Percentiles rank a stretch among this genome's conserved stretches.
These are phyloP conservation scores for Dermochelys coriacea DNA, from an alignment of 2,797 vertebrate genomes.

Conservation along the genomic window DNA sequence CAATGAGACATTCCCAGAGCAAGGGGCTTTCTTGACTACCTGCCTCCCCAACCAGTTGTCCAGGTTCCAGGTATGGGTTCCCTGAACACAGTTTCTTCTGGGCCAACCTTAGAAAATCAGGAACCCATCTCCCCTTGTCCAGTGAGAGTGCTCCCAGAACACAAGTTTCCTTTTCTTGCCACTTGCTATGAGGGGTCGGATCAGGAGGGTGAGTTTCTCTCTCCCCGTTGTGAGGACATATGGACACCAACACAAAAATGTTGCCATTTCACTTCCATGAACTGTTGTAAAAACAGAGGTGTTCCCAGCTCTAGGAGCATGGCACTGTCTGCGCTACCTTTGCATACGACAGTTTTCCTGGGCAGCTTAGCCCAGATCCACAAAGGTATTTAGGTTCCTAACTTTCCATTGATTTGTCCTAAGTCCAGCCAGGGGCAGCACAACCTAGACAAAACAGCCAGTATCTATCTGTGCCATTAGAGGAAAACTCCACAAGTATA, in stretches of 20 bases:
- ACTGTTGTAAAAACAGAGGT: background rate
- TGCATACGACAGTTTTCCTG: background rate
- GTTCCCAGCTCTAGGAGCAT: background rate
- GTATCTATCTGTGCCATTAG: accelerated
- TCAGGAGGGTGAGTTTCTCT: background rate
- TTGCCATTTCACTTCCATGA: accelerated
- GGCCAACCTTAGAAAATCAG: background rate
- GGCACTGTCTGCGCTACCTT: background rate
- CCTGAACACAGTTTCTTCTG: accelerated
- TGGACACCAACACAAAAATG: accelerated
- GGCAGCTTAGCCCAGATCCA: background rate
- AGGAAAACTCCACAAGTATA: background rate
- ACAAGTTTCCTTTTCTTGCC: background rate
- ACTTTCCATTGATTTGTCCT: background rate
- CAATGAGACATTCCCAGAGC: background rate
- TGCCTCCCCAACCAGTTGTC: background rate
- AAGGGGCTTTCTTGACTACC: accelerated
- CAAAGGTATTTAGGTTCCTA: background rate
- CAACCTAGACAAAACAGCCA: conserved; percentile 21
- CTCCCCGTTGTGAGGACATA: accelerated
- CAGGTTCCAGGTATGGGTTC: background rate
- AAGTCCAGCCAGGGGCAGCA: conserved; percentile 55
- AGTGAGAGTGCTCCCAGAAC: background rate
- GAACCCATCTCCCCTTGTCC: background rate
- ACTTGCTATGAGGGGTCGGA: background rate